These are phyloP conservation scores for Orchesella flavescens DNA, from an alignment of 2,888 invertebrate species.

Conservation along the genomic window DNA sequence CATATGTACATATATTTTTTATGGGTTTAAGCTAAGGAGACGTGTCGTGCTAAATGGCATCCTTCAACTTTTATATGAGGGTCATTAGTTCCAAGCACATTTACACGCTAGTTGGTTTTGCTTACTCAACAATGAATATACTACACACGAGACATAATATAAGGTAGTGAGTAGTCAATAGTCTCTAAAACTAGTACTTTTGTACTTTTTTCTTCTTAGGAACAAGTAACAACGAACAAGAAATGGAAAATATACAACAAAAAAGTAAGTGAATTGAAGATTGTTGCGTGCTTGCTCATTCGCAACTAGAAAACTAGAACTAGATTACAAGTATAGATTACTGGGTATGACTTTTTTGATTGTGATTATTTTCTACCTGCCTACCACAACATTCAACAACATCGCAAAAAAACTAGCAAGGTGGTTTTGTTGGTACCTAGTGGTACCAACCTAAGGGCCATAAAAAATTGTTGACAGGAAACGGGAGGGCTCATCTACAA, in stretches of 20 bases:
- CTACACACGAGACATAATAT: neutral
- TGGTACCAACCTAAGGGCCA: no score
- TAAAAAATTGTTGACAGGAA: neutral
- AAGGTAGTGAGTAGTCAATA: neutral
- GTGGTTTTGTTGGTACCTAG: no score
- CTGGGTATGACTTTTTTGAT: conserved; percentile 20
- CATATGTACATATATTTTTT: neutral
- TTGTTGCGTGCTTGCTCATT: conserved; percentile 16
- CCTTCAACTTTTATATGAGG: conserved; percentile 34
- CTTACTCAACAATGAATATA: conserved; percentile 10
- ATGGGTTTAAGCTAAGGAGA: neutral
- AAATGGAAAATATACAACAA: neutral
- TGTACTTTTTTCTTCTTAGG: neutral
- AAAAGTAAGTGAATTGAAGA: neutral
- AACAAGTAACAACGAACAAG: neutral
- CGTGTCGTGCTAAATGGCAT: conserved; percentile 34
- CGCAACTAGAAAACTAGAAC: neutral
- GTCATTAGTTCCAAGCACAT: conserved; percentile 38
- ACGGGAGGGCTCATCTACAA: conserved; percentile 4
- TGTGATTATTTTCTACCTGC: neutral
- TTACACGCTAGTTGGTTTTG: conserved; percentile 19
- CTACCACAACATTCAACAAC: neutral
- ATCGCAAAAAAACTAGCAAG: neutral
- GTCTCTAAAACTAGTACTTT: neutral
- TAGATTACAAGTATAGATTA: conserved; percentile 30